Conservation (phyloP, 2,797 vertebrate genomes). For the Brachymystax lenok region DNA sequence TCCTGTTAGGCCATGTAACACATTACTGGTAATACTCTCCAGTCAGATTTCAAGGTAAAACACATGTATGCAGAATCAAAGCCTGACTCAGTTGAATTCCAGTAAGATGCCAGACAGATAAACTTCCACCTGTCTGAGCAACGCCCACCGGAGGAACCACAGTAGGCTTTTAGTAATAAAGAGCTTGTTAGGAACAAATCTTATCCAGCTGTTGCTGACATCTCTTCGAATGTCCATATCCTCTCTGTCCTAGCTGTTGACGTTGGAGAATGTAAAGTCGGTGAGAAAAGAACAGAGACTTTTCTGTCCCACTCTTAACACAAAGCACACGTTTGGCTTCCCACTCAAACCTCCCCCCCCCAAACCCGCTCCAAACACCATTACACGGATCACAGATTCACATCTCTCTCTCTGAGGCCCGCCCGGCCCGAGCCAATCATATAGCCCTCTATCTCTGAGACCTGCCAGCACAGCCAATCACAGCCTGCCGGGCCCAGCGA, state of each 20-base stretch:
- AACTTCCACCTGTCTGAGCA: conserved; percentile 39
- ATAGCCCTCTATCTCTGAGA: neutral
- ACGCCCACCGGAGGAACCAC: conserved; percentile 25
- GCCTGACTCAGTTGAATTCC: conserved; percentile 23
- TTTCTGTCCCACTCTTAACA: conserved; percentile 26
- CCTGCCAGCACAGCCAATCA: neutral
- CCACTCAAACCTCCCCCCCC: neutral
- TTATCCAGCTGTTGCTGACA: conserved; percentile 15
- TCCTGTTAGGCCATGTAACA: neutral
- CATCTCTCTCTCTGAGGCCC: conserved; percentile 25
- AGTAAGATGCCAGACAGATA: conserved; percentile 37
- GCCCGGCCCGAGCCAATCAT: no score
- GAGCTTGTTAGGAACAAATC: conserved; percentile 41
- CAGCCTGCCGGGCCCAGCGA: conserved; percentile 12
- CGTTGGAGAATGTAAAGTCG: conserved; percentile 36
- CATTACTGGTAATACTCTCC: conserved; percentile 17
- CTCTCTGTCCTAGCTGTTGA: conserved; percentile 2
- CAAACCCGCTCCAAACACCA: neutral
- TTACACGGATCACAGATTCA: conserved; percentile 30
- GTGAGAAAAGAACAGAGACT: neutral
- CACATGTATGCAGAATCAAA: conserved; percentile 35
- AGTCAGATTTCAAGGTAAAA: conserved; percentile 17
- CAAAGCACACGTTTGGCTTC: conserved; percentile 43
- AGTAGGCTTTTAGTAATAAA: conserved; percentile 26
- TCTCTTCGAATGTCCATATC: neutral